These are phyloP conservation scores for Pelagia noctiluca DNA, from an alignment of 30 jellyfish, hydroid and myxozoan species.

Conservation along the genomic window DNA sequence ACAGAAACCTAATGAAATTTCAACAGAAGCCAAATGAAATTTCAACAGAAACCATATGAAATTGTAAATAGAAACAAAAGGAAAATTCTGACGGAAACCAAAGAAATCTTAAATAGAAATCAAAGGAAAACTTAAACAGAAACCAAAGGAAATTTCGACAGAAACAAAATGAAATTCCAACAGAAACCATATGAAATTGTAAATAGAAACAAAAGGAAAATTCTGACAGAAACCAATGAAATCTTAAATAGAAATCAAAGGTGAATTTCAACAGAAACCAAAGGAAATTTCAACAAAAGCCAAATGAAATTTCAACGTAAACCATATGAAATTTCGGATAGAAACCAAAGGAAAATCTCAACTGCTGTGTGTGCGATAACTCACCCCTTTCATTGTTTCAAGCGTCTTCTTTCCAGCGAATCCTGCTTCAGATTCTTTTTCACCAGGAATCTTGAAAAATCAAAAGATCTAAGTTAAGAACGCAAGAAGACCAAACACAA, in stretches of 20 bases:
- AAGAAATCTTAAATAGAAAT: too few relatives aligned
- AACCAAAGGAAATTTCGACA: neutral
- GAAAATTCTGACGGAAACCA: too few relatives aligned
- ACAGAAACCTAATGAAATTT: neutral
- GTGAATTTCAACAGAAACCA: too few relatives aligned
- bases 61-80: neutral
- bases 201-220: neutral
- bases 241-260: slow-evolving; percentile 2
- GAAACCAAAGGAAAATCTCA: neutral
- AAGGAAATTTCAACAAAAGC: too few relatives aligned
- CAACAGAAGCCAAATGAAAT: too few relatives aligned
- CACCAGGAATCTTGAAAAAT: slow-evolving; percentile 94
- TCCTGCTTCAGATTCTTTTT: slow-evolving; percentile 84
- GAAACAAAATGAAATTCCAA: neutral
- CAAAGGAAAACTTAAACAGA: too few relatives aligned
- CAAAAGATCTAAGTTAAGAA: neutral
- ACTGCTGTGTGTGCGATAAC: neutral
- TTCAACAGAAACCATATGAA: too few relatives aligned
- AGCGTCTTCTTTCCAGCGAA: slow-evolving; percentile 96
- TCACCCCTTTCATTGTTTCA: slow-evolving; percentile 96
- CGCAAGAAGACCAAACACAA: neutral
- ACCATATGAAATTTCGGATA: neutral
- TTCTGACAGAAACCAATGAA: neutral
- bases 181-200: neutral
- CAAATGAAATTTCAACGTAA: too few relatives aligned